Evolutionary conservation across 2,888 invertebrate genomes (phyloP), one percentile per base, ranked within the genome.

Genomic region (Escarpia spicata): DNA sequence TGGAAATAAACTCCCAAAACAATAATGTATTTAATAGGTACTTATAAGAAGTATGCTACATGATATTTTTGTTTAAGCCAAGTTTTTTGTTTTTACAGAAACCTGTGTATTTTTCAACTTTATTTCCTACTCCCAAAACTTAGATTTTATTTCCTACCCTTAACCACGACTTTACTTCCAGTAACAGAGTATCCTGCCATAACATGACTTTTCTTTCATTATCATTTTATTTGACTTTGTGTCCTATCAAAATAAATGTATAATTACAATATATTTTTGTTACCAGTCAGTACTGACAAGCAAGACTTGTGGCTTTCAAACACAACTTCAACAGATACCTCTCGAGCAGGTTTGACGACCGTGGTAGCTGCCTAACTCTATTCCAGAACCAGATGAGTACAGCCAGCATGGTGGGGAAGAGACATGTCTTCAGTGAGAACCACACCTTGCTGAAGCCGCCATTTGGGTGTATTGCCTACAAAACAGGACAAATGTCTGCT

Each of bases 361-460:
- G 97, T 93, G 98, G 97, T 43, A 99, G 97, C 96, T 98, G 97
- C 94, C 98, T 98, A 8, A 99, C 98, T 94, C 99, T 97, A 93
- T 98, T 97, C 98, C 99, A 99, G 95, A 98, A 99, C 99, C 99
- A 99, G 93, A 98, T 96, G 96, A 99, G 97, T 92, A 98, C 98
- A 0, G 97, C 97, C 90, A 99, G 96, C 52, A 99, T 98, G 94
- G 98, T 97, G 0, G 99, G 99, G 95, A 99, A 99, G 96, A 99
- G 98, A 44, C 98, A 96, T 0, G 98, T 98, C 97, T 99, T 99
- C 93, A 99, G 96, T 26, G 98, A 97, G 90, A 99, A 97, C 99
- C 99, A 99, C 10, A 99, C 98, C 97, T 98, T 98, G 0, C 99
- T 99, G 96, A 99, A 99, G 0, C 99, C 99, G 91, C 99, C 99